Conservation (phyloP, 2,797 vertebrate genomes). For the Gymnocypris eckloni region DNA sequence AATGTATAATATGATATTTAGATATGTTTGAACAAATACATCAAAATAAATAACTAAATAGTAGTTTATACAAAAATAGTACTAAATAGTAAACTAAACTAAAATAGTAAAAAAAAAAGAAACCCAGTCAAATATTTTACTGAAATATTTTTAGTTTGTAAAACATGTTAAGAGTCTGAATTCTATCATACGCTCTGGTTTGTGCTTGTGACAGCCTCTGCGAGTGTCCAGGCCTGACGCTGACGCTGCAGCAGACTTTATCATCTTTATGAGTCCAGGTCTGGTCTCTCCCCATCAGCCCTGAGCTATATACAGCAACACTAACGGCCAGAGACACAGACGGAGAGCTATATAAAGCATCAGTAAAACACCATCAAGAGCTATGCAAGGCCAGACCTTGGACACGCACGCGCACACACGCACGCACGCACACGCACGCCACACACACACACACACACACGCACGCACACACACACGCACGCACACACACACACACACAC, state of each 20-base stretch:
- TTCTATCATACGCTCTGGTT: no score
- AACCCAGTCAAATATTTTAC: not conserved
- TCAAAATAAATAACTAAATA: no score
- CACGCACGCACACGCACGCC: conserved; percentile 5
- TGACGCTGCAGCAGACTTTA: conserved; percentile 42
- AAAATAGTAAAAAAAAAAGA: not conserved
- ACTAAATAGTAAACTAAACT: not conserved
- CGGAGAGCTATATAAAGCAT: conserved; percentile 39
- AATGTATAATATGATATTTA: not conserved
- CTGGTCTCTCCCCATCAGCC: conserved; percentile 19
- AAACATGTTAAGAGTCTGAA: not conserved
- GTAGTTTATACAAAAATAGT: no score
- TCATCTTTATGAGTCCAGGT: conserved; percentile 56
- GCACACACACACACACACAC: conserved; percentile 7
- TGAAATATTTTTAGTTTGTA: not conserved
- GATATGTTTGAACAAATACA: not conserved
- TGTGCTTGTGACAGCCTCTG: conserved; percentile 6
- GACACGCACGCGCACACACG: not conserved
- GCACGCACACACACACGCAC: conserved; percentile 24
- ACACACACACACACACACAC: conserved; percentile 17
- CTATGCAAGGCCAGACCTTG: conserved; percentile 1
- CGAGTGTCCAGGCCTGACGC: conserved; percentile 3
- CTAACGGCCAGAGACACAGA: not conserved
- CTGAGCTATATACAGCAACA: conserved; percentile 43
- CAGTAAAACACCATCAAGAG: conserved; percentile 34